Evolutionary conservation across 1,140 invertebrate species (phyloP).

Genomic region (Grapholita molesta): DNA sequence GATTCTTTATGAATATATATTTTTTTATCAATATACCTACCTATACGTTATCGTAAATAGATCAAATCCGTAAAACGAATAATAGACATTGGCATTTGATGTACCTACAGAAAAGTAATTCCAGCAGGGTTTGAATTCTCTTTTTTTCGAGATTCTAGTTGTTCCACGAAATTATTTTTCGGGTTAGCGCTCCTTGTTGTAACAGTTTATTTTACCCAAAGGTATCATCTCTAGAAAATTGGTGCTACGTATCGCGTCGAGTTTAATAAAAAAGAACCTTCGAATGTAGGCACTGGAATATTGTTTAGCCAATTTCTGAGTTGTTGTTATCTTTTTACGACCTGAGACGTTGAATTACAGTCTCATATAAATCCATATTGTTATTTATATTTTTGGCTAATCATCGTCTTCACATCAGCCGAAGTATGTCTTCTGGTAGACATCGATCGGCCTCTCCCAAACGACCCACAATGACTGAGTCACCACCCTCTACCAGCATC

Average conservation of each 20-base stretch:
- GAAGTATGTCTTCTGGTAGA: too few relatives aligned
- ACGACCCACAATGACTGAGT: too few relatives aligned
- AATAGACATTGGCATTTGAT: background rate
- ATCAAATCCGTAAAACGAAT: too few relatives aligned
- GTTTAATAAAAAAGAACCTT: slow-evolving; percentile 24
- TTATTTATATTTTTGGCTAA: too few relatives aligned
- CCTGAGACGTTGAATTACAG: background rate
- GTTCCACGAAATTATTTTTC: slow-evolving; percentile 66
- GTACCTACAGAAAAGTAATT: background rate
- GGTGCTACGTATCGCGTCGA: slow-evolving; percentile 49
- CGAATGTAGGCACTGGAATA: slow-evolving; percentile 8
- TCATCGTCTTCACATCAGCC: too few relatives aligned
- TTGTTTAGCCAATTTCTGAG: background rate
- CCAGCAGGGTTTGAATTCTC: background rate
- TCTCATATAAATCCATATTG: too few relatives aligned
- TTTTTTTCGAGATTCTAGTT: background rate
- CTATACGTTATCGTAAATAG: too few relatives aligned
- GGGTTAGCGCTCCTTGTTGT: slow-evolving; percentile 61
- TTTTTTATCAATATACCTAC: too few relatives aligned
- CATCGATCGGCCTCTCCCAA: too few relatives aligned
- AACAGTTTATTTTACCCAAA: slow-evolving; percentile 69
- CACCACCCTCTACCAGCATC: too few relatives aligned
- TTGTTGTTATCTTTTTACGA: background rate
- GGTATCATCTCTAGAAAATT: slow-evolving; percentile 72
- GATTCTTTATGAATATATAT: too few relatives aligned